Evolutionary conservation across 2,888 invertebrate genomes (phyloP), one percentile per base, ranked within the genome.

Genomic region (Microchrysa polita): DNA sequence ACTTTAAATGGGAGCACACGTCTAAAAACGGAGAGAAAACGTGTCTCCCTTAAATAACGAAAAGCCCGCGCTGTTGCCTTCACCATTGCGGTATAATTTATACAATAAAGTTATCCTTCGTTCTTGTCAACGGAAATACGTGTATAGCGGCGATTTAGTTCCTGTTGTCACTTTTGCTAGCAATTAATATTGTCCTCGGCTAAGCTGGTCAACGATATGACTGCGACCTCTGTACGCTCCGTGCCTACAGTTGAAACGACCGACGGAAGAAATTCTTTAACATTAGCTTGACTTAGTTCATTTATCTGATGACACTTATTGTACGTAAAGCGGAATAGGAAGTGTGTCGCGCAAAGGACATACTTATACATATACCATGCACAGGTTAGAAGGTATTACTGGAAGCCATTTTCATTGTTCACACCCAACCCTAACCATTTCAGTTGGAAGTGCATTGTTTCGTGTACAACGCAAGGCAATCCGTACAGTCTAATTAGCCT

Each of bases 151-250:
- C 44, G 22, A 20, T 48, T n/a, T n/a, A 18, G 52, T 65, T 65
- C 65, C 65, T 44, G 65, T 23, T 65, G 65, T 48, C 65, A 34
- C 65, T 65, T 48, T 42, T 48, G 22, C 23, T 52, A 48, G 65
- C 44, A 65, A 65, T 65, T 65, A 42, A 65, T 48, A 22, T 65
- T 44, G 65, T 65, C 65, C 9, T 48, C 48, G n/a, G n/a, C 12
- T 59, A n/a, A 59, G 14, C 27, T 23, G 23, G 48, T 20, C 9
- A 14, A 48, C 48, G 48, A 14, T 14, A 48, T 16, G 14, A 22
- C 44, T n/a, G 27, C 7, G 4, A 34, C 27, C 27, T n/a, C n/a
- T n/a, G n/a, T n/a, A n/a, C n/a, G 12, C 44, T 44, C 44, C 1
- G 44, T 10, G 44, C n/a, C 12, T 14, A 14, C 52, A 34, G 27